Evolutionary conservation across 2,113 vertebrate genomes (phyloP).

Genomic region (Turdus rufiventris): DNA sequence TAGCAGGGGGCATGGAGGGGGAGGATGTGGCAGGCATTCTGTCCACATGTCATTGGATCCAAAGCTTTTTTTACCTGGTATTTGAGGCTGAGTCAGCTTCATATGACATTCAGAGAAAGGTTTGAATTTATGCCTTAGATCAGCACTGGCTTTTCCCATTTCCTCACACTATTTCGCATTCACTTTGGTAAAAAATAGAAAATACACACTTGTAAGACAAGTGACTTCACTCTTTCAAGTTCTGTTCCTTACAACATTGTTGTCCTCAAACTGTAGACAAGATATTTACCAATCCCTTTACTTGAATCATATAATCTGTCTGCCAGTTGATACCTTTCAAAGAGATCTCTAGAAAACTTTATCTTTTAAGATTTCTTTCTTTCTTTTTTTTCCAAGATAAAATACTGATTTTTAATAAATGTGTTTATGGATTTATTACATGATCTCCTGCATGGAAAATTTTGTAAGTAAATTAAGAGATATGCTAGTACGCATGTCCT

Average conservation of each 20-base stretch:
- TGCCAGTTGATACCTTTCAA: background rate
- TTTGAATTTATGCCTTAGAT: background rate
- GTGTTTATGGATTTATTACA: background rate
- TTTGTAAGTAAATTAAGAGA: background rate
- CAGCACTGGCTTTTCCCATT: background rate
- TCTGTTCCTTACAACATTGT: background rate
- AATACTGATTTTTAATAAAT: slow-evolving; percentile 7
- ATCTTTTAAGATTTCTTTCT: background rate
- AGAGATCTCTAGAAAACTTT: background rate
- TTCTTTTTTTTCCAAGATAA: background rate
- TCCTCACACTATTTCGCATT: background rate
- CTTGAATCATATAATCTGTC: background rate
- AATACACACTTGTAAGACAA: background rate
- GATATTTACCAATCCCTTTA: background rate
- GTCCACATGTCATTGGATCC: background rate
- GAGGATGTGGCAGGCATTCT: background rate
- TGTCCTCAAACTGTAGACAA: background rate
- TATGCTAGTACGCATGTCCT: background rate
- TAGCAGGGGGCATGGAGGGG: background rate
- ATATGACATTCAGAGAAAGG: background rate
- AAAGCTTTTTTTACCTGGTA: background rate
- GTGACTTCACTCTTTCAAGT: background rate
- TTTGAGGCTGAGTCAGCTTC: background rate
- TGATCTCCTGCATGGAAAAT: background rate
- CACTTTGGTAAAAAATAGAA: background rate